phyloP scores from a whole-genome alignment of 2,888 invertebrate species.

The Hemithea aestivaria region DNA sequence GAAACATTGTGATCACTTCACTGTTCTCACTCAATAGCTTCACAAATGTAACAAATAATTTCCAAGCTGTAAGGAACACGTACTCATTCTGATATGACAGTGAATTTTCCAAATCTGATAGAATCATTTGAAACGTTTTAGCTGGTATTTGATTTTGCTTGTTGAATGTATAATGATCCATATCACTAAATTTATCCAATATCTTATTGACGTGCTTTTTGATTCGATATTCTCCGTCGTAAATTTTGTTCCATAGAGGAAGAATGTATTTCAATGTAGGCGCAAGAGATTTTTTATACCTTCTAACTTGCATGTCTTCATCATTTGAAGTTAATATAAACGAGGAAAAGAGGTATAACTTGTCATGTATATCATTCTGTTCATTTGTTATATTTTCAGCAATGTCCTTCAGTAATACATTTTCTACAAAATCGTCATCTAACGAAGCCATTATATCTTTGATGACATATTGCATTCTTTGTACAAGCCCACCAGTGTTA shows the following conservation, averaged over 20 bases:
- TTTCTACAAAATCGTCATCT: conserved; percentile 36
- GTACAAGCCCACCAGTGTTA: conserved; percentile 25
- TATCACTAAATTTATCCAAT: conserved; percentile 8
- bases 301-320: conserved; percentile 31
- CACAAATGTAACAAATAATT: conserved; percentile 29
- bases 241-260: conserved; percentile 25
- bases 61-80: conserved; percentile 32
- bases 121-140: conserved; percentile 34
- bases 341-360: conserved; percentile 22
- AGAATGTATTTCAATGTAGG: conserved; percentile 34
- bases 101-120: conserved; percentile 30
- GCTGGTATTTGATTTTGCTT: conserved; percentile 35
- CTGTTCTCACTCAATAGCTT: conserved; percentile 27
- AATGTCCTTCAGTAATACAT: conserved; percentile 31
- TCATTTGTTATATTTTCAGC: conserved; percentile 25
- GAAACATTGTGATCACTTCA: conserved; percentile 11
- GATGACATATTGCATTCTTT: conserved; percentile 24
- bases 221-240: conserved; percentile 11
- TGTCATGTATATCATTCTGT: conserved; percentile 7
- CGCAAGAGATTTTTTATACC: conserved; percentile 30
- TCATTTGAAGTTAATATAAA: conserved; percentile 34
- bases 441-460: conserved; percentile 33
- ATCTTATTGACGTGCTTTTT: conserved; percentile 15
- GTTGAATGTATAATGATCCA: conserved; percentile 15
- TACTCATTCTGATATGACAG: conserved; percentile 32